A percentile compares a stretch with the other conserved stretches of the same genome.
These are phyloP conservation scores for Hafferia zeledoni DNA, from an alignment of 2,797 vertebrate genomes.

Conservation along the genomic window DNA sequence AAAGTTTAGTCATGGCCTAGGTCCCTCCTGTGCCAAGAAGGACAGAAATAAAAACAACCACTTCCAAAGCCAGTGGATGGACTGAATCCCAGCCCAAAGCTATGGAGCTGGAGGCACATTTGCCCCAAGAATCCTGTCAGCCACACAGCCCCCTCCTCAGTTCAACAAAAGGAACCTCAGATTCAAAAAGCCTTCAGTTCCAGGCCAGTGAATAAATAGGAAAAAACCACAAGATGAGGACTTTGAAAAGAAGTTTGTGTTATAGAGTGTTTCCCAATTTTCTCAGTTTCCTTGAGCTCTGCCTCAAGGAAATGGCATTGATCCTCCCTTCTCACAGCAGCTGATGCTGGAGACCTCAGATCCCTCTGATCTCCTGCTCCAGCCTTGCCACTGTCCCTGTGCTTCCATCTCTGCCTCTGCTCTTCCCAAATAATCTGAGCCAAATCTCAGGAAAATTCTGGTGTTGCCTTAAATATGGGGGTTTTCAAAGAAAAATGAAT, in stretches of 20 bases:
- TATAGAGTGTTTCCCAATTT: not conserved
- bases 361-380: not conserved
- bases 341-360: not conserved
- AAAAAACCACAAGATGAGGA: not conserved
- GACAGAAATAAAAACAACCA: constrained; percentile 11
- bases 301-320: not conserved
- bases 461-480: not conserved
- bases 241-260: not conserved
- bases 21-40: not conserved
- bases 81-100: not conserved
- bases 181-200: not conserved
- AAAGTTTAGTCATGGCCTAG: constrained; percentile 27
- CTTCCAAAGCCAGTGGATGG: not conserved
- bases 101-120: not conserved
- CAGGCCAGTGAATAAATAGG: not conserved
- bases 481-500: not conserved
- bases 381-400: not conserved
- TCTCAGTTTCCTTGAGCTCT: not conserved
- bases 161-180: not conserved
- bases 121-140: not conserved
- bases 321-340: not conserved
- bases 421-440: not conserved
- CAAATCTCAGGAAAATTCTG: not conserved
- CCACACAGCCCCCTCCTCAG: not conserved
- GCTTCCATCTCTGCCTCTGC: not conserved